These are phyloP conservation scores for Hyposmocoma kahamanoa DNA, from an alignment of 1,140 invertebrate species.

Conservation along the genomic window DNA sequence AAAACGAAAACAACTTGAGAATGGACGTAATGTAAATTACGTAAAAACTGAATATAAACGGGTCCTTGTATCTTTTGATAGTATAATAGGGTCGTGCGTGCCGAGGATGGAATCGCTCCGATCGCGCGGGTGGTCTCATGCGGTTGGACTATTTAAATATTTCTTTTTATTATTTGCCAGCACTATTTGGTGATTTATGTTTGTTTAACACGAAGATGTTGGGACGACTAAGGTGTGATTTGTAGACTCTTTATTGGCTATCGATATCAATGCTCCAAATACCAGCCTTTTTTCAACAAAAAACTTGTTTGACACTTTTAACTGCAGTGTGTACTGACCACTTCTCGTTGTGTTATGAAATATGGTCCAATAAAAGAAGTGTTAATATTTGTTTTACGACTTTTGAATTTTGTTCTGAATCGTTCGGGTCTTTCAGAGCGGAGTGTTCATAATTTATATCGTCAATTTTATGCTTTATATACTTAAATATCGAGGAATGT, in stretches of 20 bases:
- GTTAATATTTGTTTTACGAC: conserved; percentile 2
- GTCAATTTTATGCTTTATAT: too few relatives aligned
- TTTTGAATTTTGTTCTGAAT: neutral
- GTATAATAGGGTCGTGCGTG: conserved; percentile 55
- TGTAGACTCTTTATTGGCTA: conserved; percentile 50
- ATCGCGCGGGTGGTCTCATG: conserved; percentile 55
- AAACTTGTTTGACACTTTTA: neutral
- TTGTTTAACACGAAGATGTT: conserved; percentile 55
- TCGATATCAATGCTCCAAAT: conserved; percentile 30
- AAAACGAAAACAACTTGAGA: conserved; percentile 29
- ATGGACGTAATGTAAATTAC: conserved; percentile 59
- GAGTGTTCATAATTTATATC: too few relatives aligned
- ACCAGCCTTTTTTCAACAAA: neutral
- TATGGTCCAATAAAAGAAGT: neutral
- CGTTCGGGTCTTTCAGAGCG: too few relatives aligned
- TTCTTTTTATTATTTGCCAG: conserved; percentile 53
- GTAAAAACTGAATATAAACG: conserved; percentile 57
- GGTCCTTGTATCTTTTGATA: conserved; percentile 47
- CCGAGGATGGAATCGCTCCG: conserved; percentile 21
- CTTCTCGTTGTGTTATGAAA: neutral
- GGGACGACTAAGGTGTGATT: conserved; percentile 52
- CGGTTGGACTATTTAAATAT: conserved; percentile 52
- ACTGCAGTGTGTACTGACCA: too few relatives aligned
- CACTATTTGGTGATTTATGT: conserved; percentile 47
- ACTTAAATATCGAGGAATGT: too few relatives aligned